Conservation (phyloP, 2,113 vertebrate species). For the Hippolais icterina region DNA sequence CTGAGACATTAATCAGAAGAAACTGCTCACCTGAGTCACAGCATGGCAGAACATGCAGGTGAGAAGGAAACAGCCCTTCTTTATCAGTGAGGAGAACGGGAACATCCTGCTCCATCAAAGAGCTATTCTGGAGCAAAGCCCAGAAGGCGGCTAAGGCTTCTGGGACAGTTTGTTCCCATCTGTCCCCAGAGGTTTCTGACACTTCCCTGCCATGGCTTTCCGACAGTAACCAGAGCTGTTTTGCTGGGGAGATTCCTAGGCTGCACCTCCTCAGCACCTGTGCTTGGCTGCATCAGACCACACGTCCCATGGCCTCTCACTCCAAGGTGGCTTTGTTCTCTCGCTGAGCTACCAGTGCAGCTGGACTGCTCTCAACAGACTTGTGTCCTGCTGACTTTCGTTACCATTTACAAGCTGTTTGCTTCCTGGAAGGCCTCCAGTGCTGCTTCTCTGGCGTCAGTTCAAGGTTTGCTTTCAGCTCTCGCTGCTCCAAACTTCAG, state of each 20-base stretch:
- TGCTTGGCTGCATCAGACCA: background rate
- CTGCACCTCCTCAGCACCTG: background rate
- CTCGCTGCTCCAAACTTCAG: background rate
- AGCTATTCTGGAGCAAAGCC: background rate
- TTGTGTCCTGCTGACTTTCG: background rate
- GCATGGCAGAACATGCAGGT: background rate
- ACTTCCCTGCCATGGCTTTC: background rate
- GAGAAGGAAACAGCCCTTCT: background rate
- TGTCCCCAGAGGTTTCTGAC: background rate
- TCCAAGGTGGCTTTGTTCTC: background rate
- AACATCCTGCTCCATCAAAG: background rate
- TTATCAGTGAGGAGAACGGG: accelerated
- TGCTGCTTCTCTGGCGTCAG: background rate
- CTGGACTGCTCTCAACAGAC: background rate
- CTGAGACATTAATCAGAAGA: background rate
- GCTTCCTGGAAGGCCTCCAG: background rate
- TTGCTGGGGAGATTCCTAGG: background rate
- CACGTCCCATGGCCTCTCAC: accelerated
- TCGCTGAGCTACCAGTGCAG: background rate
- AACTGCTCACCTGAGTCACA: background rate
- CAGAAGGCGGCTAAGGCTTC: background rate
- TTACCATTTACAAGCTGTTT: background rate
- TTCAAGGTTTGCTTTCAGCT: background rate
- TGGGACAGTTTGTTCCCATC: background rate
- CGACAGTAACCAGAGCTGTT: background rate